phyloP scores from a whole-genome alignment of 2,888 invertebrate species.

The Dastarcus helophoroides region DNA sequence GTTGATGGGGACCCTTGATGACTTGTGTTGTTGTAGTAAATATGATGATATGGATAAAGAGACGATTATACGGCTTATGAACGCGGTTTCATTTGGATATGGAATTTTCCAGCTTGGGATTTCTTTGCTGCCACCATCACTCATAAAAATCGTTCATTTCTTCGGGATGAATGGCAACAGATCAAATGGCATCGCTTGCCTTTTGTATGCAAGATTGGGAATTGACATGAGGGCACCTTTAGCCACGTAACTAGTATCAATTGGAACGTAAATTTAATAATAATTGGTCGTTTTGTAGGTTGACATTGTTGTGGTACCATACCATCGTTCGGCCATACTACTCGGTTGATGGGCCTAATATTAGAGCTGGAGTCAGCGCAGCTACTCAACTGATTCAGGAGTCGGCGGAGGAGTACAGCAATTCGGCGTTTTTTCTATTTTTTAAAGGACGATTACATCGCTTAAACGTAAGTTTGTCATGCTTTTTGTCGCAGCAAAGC shows the following conservation, averaged over 20 bases:
- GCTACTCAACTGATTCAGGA: constrained; percentile 43
- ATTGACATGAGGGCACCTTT: constrained; percentile 56
- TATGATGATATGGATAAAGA: constrained; percentile 42
- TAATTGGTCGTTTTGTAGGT: constrained; percentile 26
- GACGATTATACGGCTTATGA: constrained; percentile 48
- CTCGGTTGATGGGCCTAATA: constrained; percentile 49
- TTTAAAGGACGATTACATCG: constrained; percentile 51
- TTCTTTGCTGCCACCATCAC: constrained; percentile 52
- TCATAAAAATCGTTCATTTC: constrained; percentile 48
- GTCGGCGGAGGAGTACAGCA: constrained; percentile 42
- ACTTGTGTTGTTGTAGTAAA: too few relatives aligned
- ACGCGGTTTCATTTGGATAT: constrained; percentile 58
- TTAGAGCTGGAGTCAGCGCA: constrained; percentile 45
- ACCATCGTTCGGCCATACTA: constrained; percentile 58
- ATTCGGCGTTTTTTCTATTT: constrained; percentile 55
- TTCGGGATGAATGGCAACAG: constrained; percentile 56
- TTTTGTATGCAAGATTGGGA: constrained; percentile 49
- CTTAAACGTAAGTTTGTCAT: constrained; percentile 10
- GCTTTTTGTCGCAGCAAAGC: too few relatives aligned
- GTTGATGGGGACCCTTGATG: too few relatives aligned
- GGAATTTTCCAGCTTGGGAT: constrained; percentile 57
- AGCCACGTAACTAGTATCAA: constrained; percentile 47
- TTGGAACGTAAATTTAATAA: too few relatives aligned
- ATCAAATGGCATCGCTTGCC: constrained; percentile 43
- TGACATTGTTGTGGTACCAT: constrained; percentile 55